phyloP scores from a whole-genome alignment of 2,113 vertebrate genomes.

The Poeciliopsis retropinna region DNA sequence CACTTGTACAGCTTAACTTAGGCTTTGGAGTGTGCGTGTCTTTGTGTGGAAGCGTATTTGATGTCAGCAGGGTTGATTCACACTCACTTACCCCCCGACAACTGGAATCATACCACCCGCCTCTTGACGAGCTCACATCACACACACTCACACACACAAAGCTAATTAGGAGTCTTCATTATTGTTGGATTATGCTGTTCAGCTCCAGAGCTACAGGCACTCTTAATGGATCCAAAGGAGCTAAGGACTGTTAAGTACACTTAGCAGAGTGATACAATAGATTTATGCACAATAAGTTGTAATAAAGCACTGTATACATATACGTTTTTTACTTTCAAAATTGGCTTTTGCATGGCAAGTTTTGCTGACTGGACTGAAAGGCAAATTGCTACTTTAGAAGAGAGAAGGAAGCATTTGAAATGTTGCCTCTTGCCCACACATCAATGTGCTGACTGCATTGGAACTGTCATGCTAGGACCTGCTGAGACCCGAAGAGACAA shows the following conservation, averaged over 20 bases:
- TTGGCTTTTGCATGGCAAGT: conserved; percentile 6
- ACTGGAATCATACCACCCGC: conserved; percentile 73
- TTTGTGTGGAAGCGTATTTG: conserved; percentile 50
- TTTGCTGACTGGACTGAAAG: background rate
- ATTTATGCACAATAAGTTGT: conserved; percentile 46
- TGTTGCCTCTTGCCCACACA: background rate
- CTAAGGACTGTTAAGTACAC: conserved; percentile 68
- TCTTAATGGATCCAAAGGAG: conserved; percentile 58
- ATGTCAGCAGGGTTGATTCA: conserved; percentile 74
- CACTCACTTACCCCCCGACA: conserved; percentile 76
- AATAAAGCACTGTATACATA: conserved; percentile 36
- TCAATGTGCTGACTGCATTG: background rate
- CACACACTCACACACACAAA: conserved; percentile 36
- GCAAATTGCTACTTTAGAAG: background rate
- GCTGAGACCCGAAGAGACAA: background rate
- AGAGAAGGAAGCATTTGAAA: background rate
- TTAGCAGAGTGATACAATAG: conserved; percentile 61
- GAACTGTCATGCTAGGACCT: background rate
- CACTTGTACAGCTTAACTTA: conserved; percentile 50
- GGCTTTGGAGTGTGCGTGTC: conserved; percentile 43
- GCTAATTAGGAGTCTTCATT: conserved; percentile 76
- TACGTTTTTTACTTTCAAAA: background rate
- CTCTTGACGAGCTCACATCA: conserved; percentile 66
- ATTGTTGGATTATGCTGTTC: conserved; percentile 75
- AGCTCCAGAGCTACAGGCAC: conserved; percentile 62